Evolutionary conservation across 2,797 vertebrate genomes (phyloP).

Genomic region (Artibeus jamaicensis): DNA sequence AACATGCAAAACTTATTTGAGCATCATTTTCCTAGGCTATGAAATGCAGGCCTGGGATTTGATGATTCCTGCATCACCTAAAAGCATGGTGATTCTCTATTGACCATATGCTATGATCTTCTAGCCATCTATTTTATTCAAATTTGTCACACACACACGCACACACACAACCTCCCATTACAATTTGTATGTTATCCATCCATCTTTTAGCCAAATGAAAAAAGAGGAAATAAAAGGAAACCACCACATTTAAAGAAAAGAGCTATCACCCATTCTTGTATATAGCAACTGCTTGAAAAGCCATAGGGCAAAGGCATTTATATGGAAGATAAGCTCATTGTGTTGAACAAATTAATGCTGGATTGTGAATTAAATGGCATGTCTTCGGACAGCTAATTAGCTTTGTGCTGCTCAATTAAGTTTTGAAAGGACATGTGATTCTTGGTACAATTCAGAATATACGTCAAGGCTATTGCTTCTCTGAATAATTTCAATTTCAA

Average conservation of each 20-base stretch:
- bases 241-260: slow-evolving; percentile 78
- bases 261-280: slow-evolving; percentile 82
- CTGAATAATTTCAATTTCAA: slow-evolving; percentile 70
- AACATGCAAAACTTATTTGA: slow-evolving; percentile 4
- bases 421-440: slow-evolving; percentile 85
- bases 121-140: slow-evolving; percentile 54
- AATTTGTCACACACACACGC: slow-evolving; percentile 57
- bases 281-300: slow-evolving; percentile 83
- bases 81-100: neutral
- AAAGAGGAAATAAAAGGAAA: slow-evolving; percentile 56
- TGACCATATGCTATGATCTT: neutral
- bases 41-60: neutral
- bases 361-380: slow-evolving; percentile 86
- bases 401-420: slow-evolving; percentile 87
- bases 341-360: slow-evolving; percentile 86
- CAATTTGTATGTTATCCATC: slow-evolving; percentile 69
- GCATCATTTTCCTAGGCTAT: neutral
- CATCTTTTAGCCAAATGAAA: slow-evolving; percentile 73
- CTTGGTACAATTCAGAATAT: slow-evolving; percentile 81
- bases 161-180: slow-evolving; percentile 54
- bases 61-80: neutral
- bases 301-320: slow-evolving; percentile 84
- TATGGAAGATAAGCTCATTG: slow-evolving; percentile 83
- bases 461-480: slow-evolving; percentile 80
- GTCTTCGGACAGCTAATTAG: slow-evolving; percentile 87